These are phyloP conservation scores for Xestoiulus laeticollis DNA, from an alignment of 2,888 invertebrate genomes.

Conservation along the genomic window DNA sequence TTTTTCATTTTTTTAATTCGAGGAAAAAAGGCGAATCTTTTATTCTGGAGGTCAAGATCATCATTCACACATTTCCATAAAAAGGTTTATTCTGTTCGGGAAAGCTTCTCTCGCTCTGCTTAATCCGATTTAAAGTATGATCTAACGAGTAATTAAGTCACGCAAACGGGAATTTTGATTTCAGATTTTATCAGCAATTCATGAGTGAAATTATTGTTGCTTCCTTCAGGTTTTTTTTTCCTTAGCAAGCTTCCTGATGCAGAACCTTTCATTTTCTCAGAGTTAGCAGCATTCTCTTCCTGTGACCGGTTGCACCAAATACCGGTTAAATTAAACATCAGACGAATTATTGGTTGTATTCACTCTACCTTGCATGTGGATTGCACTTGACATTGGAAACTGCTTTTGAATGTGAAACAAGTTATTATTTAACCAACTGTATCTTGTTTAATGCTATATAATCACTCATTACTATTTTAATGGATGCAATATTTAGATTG, in stretches of 20 bases:
- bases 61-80: constrained; percentile 40
- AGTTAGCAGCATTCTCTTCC: not conserved
- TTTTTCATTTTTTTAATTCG: constrained; percentile 8
- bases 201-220: not conserved
- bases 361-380: not conserved
- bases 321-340: not conserved
- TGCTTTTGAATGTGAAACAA: too few relatives aligned
- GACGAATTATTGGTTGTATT: not conserved
- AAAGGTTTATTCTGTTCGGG: not conserved
- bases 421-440: not conserved
- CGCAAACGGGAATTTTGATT: constrained; percentile 35
- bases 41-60: not conserved
- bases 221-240: not conserved
- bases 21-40: constrained; percentile 33
- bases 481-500: too few relatives aligned
- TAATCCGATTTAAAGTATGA: not conserved
- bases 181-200: constrained; percentile 35
- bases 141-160: constrained; percentile 21
- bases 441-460: too few relatives aligned
- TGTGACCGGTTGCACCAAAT: not conserved
- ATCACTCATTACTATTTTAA: too few relatives aligned
- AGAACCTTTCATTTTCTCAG: not conserved
- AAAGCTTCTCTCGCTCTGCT: not conserved
- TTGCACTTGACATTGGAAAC: too few relatives aligned
- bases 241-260: not conserved